Conservation (phyloP, 2,888 invertebrate genomes). For the Clunio marinus region DNA sequence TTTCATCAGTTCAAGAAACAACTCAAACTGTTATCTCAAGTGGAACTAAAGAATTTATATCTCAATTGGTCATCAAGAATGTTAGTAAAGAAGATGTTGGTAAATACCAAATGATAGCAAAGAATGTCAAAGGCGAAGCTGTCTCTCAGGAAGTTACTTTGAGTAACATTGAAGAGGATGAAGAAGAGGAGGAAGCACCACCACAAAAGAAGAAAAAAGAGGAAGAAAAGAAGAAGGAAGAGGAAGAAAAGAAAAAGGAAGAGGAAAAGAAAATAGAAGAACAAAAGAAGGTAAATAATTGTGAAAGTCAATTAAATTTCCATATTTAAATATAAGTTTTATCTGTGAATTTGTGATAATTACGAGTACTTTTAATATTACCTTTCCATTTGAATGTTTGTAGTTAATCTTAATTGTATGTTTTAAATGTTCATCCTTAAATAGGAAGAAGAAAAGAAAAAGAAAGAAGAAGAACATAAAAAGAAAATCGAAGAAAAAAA, state of each 20-base stretch:
- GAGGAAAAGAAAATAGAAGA: slow-evolving; percentile 43
- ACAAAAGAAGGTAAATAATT: slow-evolving; percentile 43
- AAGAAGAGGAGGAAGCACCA: slow-evolving; percentile 69
- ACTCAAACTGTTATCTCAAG: slow-evolving; percentile 46
- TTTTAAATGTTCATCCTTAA: slow-evolving; percentile 43
- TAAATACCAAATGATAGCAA: slow-evolving; percentile 82
- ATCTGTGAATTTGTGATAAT: not conserved
- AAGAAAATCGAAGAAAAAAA: slow-evolving; percentile 46
- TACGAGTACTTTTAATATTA: not conserved
- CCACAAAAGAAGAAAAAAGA: slow-evolving; percentile 66
- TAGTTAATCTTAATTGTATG: not conserved
- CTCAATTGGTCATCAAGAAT: slow-evolving; percentile 85
- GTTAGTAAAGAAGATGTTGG: slow-evolving; percentile 78
- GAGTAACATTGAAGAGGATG: slow-evolving; percentile 72
- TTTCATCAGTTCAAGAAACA: slow-evolving; percentile 21
- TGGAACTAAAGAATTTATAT: slow-evolving; percentile 66
- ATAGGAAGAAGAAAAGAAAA: slow-evolving; percentile 46
- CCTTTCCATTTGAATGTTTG: slow-evolving; percentile 9
- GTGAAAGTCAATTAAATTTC: too few species aligned
- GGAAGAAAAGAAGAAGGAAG: slow-evolving; percentile 51
- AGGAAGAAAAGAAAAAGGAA: slow-evolving; percentile 52
- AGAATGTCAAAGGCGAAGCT: slow-evolving; percentile 90
- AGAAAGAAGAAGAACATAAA: slow-evolving; percentile 44
- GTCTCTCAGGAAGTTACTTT: slow-evolving; percentile 84
- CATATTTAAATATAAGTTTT: not conserved